These are phyloP conservation scores for Emmelina monodactyla DNA, from an alignment of 2,888 invertebrate genomes.

Conservation along the genomic window DNA sequence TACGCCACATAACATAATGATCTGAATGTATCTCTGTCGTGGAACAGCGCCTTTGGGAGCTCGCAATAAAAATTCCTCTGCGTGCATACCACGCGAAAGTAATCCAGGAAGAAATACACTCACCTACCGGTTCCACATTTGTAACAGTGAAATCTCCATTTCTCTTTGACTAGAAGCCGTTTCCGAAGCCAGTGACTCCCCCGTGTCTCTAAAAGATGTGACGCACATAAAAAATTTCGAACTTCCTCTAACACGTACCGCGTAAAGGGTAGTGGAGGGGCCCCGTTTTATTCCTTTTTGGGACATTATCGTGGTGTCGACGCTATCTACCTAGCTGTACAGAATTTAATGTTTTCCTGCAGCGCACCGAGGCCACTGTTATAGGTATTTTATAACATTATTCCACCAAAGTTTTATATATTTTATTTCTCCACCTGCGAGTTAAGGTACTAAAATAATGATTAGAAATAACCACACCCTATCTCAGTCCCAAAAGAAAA, in stretches of 20 bases:
- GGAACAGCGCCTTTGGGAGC: slow-evolving; percentile 46
- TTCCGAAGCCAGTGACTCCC: slow-evolving; percentile 53
- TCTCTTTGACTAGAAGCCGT: slow-evolving; percentile 60
- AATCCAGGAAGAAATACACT: slow-evolving; percentile 59
- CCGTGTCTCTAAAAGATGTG: slow-evolving; percentile 47
- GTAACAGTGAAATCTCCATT: slow-evolving; percentile 62
- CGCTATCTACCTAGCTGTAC: no score
- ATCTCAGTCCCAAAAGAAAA: no score
- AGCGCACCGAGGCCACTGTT: no score
- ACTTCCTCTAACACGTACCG: slow-evolving; percentile 38
- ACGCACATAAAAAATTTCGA: slow-evolving; percentile 59
- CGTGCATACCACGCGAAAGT: slow-evolving; percentile 51
- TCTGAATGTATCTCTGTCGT: slow-evolving; percentile 48
- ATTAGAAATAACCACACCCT: no score
- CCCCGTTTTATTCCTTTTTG: no score
- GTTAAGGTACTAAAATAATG: no score
- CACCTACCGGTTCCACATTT: slow-evolving; percentile 56
- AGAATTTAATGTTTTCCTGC: no score
- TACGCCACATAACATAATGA: slow-evolving; percentile 42
- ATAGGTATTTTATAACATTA: no score
- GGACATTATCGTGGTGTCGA: no score
- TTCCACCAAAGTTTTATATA: no score
- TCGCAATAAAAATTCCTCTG: slow-evolving; percentile 54
- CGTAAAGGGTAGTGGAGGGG: no score
- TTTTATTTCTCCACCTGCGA: no score